These are phyloP conservation scores for Apoderus coryli DNA, from an alignment of 2,888 invertebrate genomes.

Conservation along the genomic window DNA sequence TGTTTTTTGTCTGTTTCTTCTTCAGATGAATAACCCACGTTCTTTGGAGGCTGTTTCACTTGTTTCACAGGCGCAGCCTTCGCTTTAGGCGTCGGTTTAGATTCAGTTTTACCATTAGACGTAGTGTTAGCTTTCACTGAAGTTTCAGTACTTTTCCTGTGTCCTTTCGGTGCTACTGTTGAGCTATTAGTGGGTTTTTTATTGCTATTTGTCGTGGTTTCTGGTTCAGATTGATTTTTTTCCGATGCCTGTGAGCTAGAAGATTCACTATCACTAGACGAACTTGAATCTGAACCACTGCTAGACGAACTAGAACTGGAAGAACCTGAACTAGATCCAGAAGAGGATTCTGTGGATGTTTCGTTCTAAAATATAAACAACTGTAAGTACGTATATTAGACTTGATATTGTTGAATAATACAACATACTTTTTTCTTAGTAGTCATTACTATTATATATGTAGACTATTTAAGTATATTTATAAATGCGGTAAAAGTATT, in stretches of 20 bases:
- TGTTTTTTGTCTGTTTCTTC: constrained; percentile 23
- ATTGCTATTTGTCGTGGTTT: no score
- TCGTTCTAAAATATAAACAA: constrained; percentile 24
- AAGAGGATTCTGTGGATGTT: constrained; percentile 43
- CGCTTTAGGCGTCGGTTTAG: constrained; percentile 18
- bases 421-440: no score
- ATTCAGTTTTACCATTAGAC: constrained; percentile 14
- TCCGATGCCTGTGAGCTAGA: constrained; percentile 38
- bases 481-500: no score
- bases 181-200: no score
- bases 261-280: constrained; percentile 57
- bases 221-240: constrained; percentile 24
- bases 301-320: constrained; percentile 53
- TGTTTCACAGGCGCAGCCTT: constrained; percentile 16
- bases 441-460: no score
- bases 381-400: no score
- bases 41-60: constrained; percentile 16
- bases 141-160: constrained; percentile 26
- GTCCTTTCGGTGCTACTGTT: constrained; percentile 18
- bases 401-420: no score
- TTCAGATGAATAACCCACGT: constrained; percentile 22
- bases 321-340: constrained; percentile 52
- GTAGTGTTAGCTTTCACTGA: constrained; percentile 13
- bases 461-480: no score
- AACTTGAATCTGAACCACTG: constrained; percentile 53